Evolutionary conservation across 1,140 invertebrate genomes (phyloP), one percentile per base, ranked within the genome.

Genomic region (Pectinophora gossypiella): DNA sequence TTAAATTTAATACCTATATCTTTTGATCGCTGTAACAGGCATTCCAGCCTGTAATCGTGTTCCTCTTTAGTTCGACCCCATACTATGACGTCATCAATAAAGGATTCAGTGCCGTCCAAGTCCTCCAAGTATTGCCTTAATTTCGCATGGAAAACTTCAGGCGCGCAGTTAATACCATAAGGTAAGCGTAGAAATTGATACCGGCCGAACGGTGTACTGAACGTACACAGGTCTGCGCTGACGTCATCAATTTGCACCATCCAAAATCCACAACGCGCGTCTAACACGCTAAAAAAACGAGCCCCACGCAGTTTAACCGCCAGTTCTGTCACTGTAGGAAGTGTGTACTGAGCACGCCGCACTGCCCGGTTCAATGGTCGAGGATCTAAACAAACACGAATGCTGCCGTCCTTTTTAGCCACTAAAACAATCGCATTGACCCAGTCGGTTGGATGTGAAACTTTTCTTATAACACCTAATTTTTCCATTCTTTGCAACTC

Each of bases 11-110:
- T 21, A 12, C 42, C 42, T n/a, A 44, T 54, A 22, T 63, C 60
- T 65, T 79, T 57, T 66, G 36, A 19, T 48, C 44, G 20, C 2
- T 19, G 18, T 19, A 44, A 21, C 15, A 44, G 13, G 20, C 19
- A 20, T 19, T 44, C 42, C 15, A 44, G 20, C 13, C 42, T 19
- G 9, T 21, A 7, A 21, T 44, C 42, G 13, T 44, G 42, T 9
- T 44, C 42, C 7, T 44, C 42, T 44, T 44, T 44, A 12, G 42
- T 20, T 9, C 19, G 12, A 20, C 42, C 42, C 42, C 42, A 44
- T 19, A 44, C 42, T 12, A 44, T 44, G 19, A 44, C 42, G 19
- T 44, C 42, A 44, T 44, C 42, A 44, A 44, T 44, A 15, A 44
- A 44, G 2, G 42, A 44, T 13, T 44, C 42, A 2, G 20, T 19